A percentile compares a stretch with the other conserved stretches of the same genome.
Evolutionary conservation across 2,888 invertebrate genomes (phyloP).

Genomic region (Metallyticus violacea): DNA sequence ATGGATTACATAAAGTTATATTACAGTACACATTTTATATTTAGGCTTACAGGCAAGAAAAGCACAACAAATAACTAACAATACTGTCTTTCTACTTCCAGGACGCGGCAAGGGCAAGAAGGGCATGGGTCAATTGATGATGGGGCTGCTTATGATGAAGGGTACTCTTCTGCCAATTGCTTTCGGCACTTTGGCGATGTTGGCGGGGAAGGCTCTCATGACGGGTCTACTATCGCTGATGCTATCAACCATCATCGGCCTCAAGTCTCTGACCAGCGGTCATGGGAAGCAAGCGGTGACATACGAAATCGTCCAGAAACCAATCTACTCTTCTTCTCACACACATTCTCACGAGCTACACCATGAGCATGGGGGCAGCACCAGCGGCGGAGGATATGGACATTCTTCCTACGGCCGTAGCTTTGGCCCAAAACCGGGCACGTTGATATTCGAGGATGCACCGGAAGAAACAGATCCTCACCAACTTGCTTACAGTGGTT

Average conservation of each 20-base stretch:
- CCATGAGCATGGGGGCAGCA: conserved; percentile 52
- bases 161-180: conserved; percentile 73
- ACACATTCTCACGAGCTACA: conserved; percentile 66
- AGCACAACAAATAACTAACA: too few species aligned
- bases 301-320: conserved; percentile 81
- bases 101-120: conserved; percentile 39
- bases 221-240: conserved; percentile 77
- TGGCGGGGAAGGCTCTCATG: conserved; percentile 82
- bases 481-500: not conserved
- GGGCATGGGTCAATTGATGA: conserved; percentile 47
- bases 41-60: too few species aligned
- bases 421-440: conserved; percentile 19
- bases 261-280: conserved; percentile 63
- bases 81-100: not conserved
- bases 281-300: conserved; percentile 59
- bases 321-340: conserved; percentile 69
- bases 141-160: conserved; percentile 58
- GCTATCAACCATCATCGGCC: conserved; percentile 71
- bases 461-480: not conserved
- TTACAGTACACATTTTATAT: too few species aligned
- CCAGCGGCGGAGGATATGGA: conserved; percentile 53
- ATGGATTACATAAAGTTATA: too few species aligned
- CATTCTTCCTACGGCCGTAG: conserved; percentile 40
- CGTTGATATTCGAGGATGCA: not conserved
- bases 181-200: conserved; percentile 69